Conservation (phyloP, 2,113 vertebrate genomes). For the Malaclemys terrapin region DNA sequence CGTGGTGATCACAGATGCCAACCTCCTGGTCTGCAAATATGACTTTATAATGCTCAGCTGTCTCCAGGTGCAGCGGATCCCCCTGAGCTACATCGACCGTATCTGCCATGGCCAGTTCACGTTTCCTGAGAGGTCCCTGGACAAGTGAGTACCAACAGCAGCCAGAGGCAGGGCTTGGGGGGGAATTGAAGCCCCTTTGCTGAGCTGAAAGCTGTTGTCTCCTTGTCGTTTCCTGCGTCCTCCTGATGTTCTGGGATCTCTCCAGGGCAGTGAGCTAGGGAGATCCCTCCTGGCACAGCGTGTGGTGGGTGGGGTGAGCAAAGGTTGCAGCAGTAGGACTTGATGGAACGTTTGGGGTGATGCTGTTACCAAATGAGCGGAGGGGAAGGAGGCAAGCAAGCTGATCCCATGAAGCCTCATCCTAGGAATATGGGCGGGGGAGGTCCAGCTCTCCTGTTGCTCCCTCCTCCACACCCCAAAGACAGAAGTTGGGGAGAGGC, state of each 20-base stretch:
- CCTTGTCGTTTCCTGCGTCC: not conserved
- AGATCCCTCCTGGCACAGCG: not conserved
- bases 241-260: not conserved
- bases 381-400: not conserved
- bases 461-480: not conserved
- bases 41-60: conserved; percentile 86
- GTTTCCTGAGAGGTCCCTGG: conserved; percentile 81
- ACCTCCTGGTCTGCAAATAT: conserved; percentile 86
- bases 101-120: conserved; percentile 80
- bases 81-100: conserved; percentile 74
- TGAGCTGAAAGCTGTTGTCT: not conserved
- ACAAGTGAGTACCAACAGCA: conserved; percentile 78
- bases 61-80: conserved; percentile 81
- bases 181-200: not conserved
- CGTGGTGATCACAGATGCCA: conserved; percentile 77
- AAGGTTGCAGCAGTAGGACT: not conserved
- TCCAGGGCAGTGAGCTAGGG: too few relatives aligned
- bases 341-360: not conserved
- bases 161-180: not conserved
- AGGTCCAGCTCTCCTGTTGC: not conserved
- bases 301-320: not conserved
- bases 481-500: not conserved
- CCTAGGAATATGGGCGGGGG: too few relatives aligned
- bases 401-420: too few relatives aligned
- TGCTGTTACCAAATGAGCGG: not conserved